Evolutionary conservation across 92 coral and sea anemone species (phyloP), one percentile per base, ranked within the genome.

Genomic region (Phenganax subtilis): DNA sequence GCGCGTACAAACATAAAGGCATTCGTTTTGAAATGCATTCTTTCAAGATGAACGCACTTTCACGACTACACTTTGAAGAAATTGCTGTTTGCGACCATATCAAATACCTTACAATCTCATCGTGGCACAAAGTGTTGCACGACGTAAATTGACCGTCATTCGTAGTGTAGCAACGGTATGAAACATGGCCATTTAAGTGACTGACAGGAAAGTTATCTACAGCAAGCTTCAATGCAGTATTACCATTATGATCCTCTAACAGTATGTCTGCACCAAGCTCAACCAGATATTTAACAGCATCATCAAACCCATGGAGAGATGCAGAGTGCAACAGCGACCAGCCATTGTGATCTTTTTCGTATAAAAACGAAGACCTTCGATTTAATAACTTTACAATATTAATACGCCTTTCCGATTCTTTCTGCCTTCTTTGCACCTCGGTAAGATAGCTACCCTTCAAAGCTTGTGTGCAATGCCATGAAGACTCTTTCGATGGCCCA

Each of bases 201-300:
- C 47, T 37, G 47, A 37, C 47, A 37, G 47, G 47, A 37, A 37
- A 37, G 47, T 37, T 37, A 37, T 37, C 47, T 37, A 37, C 47
- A 37, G 47, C 47, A 37, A 37, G 47, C 47, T 37, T 37, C 47
- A 37, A 37, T 37, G 47, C 47, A 37, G 47, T 37, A 37, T 37
- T 37, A 37, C 47, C 47, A 37, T 37, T 37, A 37, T 37, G 47
- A 37, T 37, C 47, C 47, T 37, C 47, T 37, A 37, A 37, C 47
- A 37, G 47, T 37, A 37, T 55, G 51, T 73, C 61, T 8, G 31
- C 44, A 9, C 77, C 77, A 54, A 7, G 6, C 51, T 51, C 27
- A 52, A 52, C 44, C 51, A 73, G 77, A 51, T 52, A 73, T 73
- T 51, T 73, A 53, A 73, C 77, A 54, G 61, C 77, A 55, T 73